Conservation (phyloP, 2,797 vertebrate species). For the Orestias chungarensis region DNA sequence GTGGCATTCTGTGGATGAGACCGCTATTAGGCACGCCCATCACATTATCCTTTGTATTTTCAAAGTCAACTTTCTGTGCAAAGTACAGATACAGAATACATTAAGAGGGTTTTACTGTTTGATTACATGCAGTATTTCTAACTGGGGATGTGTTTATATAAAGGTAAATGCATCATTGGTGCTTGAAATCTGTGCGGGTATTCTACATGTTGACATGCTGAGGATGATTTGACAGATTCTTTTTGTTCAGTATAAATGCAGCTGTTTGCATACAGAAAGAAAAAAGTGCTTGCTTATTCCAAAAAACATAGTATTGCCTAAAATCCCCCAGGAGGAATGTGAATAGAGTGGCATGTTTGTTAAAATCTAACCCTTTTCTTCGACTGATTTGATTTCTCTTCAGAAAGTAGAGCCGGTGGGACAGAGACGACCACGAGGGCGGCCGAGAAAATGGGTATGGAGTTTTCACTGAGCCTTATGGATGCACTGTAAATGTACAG, state of each 20-base stretch:
- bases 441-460: constrained; percentile 99
- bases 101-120: constrained; percentile 2
- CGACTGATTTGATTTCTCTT: constrained; percentile 49
- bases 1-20: constrained; percentile 1
- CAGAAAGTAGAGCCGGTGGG: constrained; percentile 92
- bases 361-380: constrained; percentile 9
- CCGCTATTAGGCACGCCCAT: not conserved
- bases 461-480: constrained; percentile 37
- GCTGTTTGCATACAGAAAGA: not conserved
- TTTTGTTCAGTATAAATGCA: not conserved
- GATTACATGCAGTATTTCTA: not conserved
- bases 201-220: not conserved
- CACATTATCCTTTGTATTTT: constrained; percentile 20
- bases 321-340: not conserved
- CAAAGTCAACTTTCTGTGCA: not conserved
- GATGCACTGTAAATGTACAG: constrained; percentile 22
- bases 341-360: not conserved
- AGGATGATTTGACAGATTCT: not conserved
- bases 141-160: not conserved
- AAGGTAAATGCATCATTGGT: not conserved
- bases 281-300: not conserved
- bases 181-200: not conserved
- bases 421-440: constrained; percentile 94
- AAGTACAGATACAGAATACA: not conserved
- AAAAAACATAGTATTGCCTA: not conserved